Percentiles rank a stretch among this genome's conserved stretches.
Conservation (phyloP, 2,113 vertebrate genomes). For the Paradoxurus hermaphroditus region DNA sequence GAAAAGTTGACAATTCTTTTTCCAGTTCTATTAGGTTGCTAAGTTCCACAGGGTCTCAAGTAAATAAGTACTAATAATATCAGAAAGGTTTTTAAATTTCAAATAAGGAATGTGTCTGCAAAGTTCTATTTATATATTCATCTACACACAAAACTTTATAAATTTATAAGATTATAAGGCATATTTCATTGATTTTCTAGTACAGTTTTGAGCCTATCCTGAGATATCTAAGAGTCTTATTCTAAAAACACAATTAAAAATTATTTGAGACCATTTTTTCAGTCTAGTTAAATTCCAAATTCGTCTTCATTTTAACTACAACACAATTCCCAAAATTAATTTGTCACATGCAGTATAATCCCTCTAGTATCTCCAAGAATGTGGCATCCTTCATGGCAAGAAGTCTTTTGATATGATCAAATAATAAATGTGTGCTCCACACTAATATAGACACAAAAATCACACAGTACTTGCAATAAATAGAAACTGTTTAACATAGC, state of each 20-base stretch:
- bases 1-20: neutral
- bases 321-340: neutral
- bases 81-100: neutral
- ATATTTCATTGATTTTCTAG: neutral
- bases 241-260: slow-evolving; percentile 22
- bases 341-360: neutral
- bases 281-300: slow-evolving; percentile 7
- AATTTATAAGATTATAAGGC: neutral
- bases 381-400: neutral
- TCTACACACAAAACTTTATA: neutral
- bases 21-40: neutral
- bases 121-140: neutral
- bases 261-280: neutral
- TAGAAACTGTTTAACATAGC: slow-evolving; percentile 40
- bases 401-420: neutral
- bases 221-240: neutral
- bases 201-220: neutral
- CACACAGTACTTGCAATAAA: neutral
- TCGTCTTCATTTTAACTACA: neutral
- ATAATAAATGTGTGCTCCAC: neutral
- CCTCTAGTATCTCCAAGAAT: neutral
- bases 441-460: slow-evolving; percentile 23
- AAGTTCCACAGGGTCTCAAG: neutral
- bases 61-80: neutral
- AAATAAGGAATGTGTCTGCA: neutral